Evolutionary conservation across 2,797 vertebrate genomes (phyloP).

Genomic region (Urophycis tenuis): DNA sequence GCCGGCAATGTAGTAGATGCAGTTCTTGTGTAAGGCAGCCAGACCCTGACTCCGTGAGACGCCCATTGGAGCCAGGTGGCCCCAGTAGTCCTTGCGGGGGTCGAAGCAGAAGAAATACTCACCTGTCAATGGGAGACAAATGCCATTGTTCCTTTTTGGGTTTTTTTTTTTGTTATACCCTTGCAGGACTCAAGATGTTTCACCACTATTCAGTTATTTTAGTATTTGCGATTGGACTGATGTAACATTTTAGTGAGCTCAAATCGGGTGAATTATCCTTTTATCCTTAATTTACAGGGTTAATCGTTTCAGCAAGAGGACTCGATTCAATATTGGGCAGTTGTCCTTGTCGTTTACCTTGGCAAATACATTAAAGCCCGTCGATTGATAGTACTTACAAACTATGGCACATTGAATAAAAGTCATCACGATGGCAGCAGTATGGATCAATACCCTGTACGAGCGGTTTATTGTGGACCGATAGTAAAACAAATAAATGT

Average conservation of each 20-base stretch:
- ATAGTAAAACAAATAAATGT: background rate
- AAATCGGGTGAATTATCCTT: background rate
- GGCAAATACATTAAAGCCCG: background rate
- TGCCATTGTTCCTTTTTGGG: background rate
- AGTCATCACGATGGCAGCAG: background rate
- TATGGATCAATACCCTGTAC: background rate
- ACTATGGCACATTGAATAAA: background rate
- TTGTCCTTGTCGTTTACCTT: background rate
- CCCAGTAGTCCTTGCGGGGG: conserved; percentile 97
- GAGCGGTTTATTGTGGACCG: background rate
- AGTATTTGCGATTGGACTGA: background rate
- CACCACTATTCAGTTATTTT: background rate
- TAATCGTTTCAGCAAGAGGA: background rate
- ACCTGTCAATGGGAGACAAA: conserved; percentile 65
- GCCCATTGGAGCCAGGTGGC: conserved; percentile 89
- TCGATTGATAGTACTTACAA: too few relatives aligned
- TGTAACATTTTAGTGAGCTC: background rate
- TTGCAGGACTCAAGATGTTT: background rate
- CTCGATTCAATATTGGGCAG: background rate
- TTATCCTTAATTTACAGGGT: background rate
- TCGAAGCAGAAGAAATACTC: conserved; percentile 98
- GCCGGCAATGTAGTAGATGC: conserved; percentile 95
- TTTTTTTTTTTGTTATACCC: background rate
- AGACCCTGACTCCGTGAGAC: conserved; percentile 91
- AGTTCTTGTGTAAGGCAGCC: conserved; percentile 85